Percentiles rank a stretch among this genome's conserved stretches.
Conservation (phyloP, 2,113 vertebrate species). For the Vidua macroura region DNA sequence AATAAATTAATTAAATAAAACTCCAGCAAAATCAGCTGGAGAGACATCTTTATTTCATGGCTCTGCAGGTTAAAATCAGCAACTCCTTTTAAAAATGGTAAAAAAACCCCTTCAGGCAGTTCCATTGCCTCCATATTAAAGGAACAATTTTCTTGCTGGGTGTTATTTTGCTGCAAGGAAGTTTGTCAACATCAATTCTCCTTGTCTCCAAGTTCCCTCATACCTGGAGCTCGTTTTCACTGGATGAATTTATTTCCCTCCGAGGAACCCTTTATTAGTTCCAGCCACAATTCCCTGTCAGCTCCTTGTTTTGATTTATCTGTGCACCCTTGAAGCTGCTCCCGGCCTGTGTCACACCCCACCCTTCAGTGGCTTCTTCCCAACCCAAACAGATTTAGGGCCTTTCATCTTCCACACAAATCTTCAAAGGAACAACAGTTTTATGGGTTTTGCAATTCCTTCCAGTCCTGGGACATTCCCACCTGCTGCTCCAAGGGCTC, state of each 20-base stretch:
- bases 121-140: not conserved
- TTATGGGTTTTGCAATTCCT: not conserved
- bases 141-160: not conserved
- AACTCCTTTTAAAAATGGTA: not conserved
- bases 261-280: not conserved
- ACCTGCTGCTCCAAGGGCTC: not conserved
- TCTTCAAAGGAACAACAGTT: not conserved
- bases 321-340: not conserved
- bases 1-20: not conserved
- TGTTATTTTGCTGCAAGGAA: not conserved
- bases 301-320: not conserved
- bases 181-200: not conserved
- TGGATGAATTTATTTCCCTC: not conserved
- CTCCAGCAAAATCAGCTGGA: not conserved
- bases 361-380: not conserved
- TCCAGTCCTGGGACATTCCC: not conserved
- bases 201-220: not conserved
- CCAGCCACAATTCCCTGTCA: not conserved
- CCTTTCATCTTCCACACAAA: conserved; percentile 5
- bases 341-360: not conserved
- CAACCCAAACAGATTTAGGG: not conserved
- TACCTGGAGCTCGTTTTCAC: not conserved
- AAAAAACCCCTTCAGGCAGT: not conserved
- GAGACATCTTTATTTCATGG: not conserved
- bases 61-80: not conserved